Base-by-base conservation (phyloP, 2,888 invertebrate species). In the Ormyrus pomaceus region DNA sequence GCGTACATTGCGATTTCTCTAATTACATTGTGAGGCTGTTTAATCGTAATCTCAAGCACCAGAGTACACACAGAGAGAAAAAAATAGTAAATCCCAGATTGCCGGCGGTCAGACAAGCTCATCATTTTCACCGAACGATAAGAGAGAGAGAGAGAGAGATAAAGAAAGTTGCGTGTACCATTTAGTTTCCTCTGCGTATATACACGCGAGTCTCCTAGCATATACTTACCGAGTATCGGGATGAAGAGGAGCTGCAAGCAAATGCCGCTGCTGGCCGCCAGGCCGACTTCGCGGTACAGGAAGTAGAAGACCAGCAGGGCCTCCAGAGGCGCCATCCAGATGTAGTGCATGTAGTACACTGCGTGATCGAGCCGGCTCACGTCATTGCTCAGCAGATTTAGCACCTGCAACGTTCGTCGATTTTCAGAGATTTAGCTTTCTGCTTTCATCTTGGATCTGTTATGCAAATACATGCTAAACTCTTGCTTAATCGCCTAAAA, bases 281-380 rank as follows among this genome's bases (percentile, higher is more conserved):
- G 88, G 19, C 92, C 93, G 87, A 94, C 91, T 86, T 93, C 92
- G 71, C 91, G 89, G 80, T 84, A 89, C 50, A 92, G 87, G 48
- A 94, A 90, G 72, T 90, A 91, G 10, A 92, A 91, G 19, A 93
- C 92, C 56, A 94, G 93, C 77, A 94, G 69, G 7, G 94, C 93
- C 87, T 95, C 94, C 5, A 95, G 82, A 0, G 96, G 95, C 45
- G 94, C 95, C 77, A 95, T 93, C 95, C 95, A 95, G n/a, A 96
- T 91, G 85, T 95, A 96, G 87, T 95, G 95, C 0, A 94, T 90
- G 86, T 95, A 95, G 13, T 94, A 89, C 0, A 94, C 92, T 11
- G 94, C 94, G 82, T 94, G 92, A 87, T 96, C 96, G 86, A 96
- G 94, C 81, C 95, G 92, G 84, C 94, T 94, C 0, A 95, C 95